Evolutionary conservation across 2,888 invertebrate genomes (phyloP).

Genomic region (Thera obeliscata): DNA sequence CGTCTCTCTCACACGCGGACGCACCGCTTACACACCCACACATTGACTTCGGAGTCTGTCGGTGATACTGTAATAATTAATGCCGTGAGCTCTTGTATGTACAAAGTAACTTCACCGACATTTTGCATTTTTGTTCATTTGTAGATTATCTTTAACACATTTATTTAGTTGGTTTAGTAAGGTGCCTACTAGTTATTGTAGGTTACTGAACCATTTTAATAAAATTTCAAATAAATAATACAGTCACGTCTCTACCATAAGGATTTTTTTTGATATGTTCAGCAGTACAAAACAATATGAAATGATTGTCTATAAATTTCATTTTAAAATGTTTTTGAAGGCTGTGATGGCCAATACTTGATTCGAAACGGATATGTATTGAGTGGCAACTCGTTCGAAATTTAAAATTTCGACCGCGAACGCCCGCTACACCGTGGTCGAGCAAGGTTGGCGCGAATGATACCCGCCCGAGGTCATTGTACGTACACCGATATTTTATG

Average conservation of each 20-base stretch:
- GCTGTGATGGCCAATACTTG: no score
- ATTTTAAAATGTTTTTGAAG: no score
- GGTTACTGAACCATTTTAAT: no score
- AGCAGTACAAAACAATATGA: no score
- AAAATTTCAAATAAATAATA: no score
- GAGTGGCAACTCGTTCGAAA: conserved; percentile 27
- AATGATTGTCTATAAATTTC: no score
- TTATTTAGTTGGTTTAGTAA: no score
- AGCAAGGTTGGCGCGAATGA: conserved; percentile 40
- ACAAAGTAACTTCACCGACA: not conserved
- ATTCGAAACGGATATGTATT: conserved; percentile 1
- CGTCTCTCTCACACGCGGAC: conserved; percentile 19
- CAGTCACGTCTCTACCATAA: no score
- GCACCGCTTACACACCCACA: conserved; percentile 8
- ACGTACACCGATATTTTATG: conserved; percentile 75
- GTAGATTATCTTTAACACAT: not conserved
- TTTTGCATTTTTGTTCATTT: conserved; percentile 13
- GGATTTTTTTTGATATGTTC: no score
- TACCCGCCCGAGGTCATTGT: conserved; percentile 71
- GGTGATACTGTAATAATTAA: conserved; percentile 21
- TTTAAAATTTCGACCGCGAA: conserved; percentile 52
- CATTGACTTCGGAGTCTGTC: conserved; percentile 2
- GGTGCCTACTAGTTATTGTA: no score
- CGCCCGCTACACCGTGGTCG: conserved; percentile 49
- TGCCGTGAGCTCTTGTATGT: conserved; percentile 14